These are phyloP conservation scores for Ptilodon capucinus DNA, from an alignment of 2,888 invertebrate genomes.

Conservation along the genomic window DNA sequence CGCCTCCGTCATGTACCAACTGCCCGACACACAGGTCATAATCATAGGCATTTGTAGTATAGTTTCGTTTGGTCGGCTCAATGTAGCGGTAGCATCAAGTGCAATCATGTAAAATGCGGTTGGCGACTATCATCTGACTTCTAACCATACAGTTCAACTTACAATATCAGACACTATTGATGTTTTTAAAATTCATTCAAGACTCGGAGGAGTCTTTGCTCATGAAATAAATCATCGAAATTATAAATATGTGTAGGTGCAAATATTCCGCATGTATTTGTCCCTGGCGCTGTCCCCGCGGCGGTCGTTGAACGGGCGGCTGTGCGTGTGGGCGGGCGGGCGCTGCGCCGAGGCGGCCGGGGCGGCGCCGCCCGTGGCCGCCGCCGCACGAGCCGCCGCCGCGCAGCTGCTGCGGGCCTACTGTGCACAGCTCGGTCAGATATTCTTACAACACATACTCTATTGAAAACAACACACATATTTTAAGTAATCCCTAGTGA, in stretches of 20 bases:
- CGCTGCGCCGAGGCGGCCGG: conserved; percentile 92
- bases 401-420: conserved; percentile 94
- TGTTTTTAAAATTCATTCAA: no score
- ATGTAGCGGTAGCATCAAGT: no score
- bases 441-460: not conserved
- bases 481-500: no score
- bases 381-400: conserved; percentile 94
- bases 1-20: conserved; percentile 88
- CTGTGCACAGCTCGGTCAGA: conserved; percentile 88
- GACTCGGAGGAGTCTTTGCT: no score
- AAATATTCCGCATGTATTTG: conserved; percentile 88
- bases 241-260: conserved; percentile 63
- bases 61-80: no score
- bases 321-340: conserved; percentile 93
- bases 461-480: no score
- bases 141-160: no score
- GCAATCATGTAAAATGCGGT: no score
- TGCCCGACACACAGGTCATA: conserved; percentile 93
- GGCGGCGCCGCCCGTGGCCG: conserved; percentile 90
- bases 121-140: no score
- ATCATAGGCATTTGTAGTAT: conserved; percentile 39
- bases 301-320: conserved; percentile 94
- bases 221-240: no score
- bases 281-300: conserved; percentile 94
- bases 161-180: no score